These are phyloP conservation scores for Anoplolepis gracilipes DNA, from an alignment of 1,140 invertebrate species.

Conservation along the genomic window DNA sequence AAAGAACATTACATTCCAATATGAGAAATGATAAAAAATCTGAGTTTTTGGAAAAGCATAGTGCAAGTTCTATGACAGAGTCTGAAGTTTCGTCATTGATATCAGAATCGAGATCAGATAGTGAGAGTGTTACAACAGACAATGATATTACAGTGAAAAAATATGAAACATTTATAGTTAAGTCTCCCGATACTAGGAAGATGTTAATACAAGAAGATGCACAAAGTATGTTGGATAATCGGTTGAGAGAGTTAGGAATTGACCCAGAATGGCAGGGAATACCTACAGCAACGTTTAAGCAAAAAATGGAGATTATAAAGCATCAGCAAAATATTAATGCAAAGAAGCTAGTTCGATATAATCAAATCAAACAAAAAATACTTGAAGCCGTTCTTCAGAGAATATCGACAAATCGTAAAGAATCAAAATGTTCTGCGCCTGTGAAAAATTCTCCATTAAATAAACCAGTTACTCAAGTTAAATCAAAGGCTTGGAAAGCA, in stretches of 20 bases:
- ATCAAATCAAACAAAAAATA: constrained; percentile 85
- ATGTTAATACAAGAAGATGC: constrained; percentile 4
- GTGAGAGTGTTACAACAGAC: constrained; percentile 38
- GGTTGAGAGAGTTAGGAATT: constrained; percentile 86
- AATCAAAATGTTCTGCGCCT: constrained; percentile 63
- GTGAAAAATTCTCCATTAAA: constrained; percentile 81
- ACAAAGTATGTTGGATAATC: constrained; percentile 73
- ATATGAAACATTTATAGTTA: neutral
- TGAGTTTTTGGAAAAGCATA: neutral
- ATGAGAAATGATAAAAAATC: constrained; percentile 12
- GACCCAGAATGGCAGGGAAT: constrained; percentile 87
- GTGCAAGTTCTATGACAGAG: constrained; percentile 36
- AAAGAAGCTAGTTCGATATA: constrained; percentile 86
- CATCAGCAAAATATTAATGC: constrained; percentile 85
- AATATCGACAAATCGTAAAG: constrained; percentile 73
- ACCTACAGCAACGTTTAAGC: constrained; percentile 84
- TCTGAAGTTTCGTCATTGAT: constrained; percentile 49
- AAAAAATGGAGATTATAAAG: constrained; percentile 85
- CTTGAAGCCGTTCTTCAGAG: constrained; percentile 84
- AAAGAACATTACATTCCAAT: constrained; percentile 15
- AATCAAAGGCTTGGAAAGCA: constrained; percentile 86
- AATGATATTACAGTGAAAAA: constrained; percentile 22
- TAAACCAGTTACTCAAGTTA: constrained; percentile 85
- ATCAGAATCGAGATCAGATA: constrained; percentile 26
- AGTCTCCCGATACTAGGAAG: neutral